Base-by-base conservation (phyloP, 2,888 invertebrate genomes). In the Acrocyrtus sp. region DNA sequence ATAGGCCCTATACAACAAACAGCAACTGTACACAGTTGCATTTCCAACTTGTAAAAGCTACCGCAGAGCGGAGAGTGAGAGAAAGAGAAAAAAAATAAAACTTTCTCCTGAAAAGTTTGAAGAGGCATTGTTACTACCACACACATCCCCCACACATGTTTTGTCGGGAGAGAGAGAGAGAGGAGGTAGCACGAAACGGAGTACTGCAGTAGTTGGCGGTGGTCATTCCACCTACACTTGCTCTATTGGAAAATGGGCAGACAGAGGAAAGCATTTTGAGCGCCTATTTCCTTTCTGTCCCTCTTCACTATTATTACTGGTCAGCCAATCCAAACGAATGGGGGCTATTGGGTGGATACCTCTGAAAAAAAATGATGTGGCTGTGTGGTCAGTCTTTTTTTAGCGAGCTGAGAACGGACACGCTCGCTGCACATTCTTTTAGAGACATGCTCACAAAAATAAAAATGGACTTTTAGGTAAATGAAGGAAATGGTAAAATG, bases 271-370 rank as follows among this genome's bases (percentile, higher is more conserved):
- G 48, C 22, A 10, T 21, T 12, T 45, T 48, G 3, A 17, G 48
- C 48, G 19, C 19, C 19, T 48, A 10, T 4, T 22, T 51, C 24
- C 51, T 24, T 22, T 26, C 48, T 12, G 22, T 48, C 22, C 48
- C 22, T 48, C 22, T 48, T 34, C 12, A 34, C 34, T 39, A 10
- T 39, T 39, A 10, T 17, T 26, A 2, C 21, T 51, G 5, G 15
- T 21, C 51, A 26, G 26, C 51, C 51, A 51, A 51, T 51, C 51
- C 51, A 51, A 27, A 17, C 5, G 48, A 34, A 34, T 34, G 34
- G 34, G 34, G n/a, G n/a, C n/a, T n/a, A 34, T 8, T 34, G 34
- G 34, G 34, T 34, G 34, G 34, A 12, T 22, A 19, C 19, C n/a
- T 48, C 12, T 19, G 21, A 48, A 45, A n/a, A 45, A 50, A 51